Evolutionary conservation across 2,888 invertebrate species (phyloP).

Genomic region (Acrobasis repandana): DNA sequence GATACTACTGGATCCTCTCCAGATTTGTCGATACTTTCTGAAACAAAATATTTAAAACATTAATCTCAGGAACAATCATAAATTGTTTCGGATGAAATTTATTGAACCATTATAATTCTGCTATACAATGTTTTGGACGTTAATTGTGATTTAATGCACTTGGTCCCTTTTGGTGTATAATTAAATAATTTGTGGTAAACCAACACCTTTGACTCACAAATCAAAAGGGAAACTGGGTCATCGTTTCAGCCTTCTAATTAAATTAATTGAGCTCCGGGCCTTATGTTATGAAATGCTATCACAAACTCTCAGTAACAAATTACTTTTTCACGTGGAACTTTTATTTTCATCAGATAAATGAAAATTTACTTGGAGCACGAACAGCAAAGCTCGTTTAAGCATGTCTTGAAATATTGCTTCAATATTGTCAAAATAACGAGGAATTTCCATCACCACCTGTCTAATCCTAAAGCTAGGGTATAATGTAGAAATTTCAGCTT

Average conservation of each 20-base stretch:
- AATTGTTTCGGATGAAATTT: slow-evolving; percentile 18
- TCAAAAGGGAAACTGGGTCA: slow-evolving; percentile 16
- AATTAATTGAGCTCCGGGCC: not conserved
- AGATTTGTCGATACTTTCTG: slow-evolving; percentile 77
- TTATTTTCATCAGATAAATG: slow-evolving; percentile 18
- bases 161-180: not conserved
- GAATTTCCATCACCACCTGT: slow-evolving; percentile 29
- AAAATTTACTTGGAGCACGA: slow-evolving; percentile 1
- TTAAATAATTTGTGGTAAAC: slow-evolving; percentile 13
- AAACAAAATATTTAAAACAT: slow-evolving; percentile 51
- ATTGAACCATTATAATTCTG: slow-evolving; percentile 4
- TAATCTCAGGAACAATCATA: not conserved
- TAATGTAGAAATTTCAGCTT: slow-evolving; percentile 21
- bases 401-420: slow-evolving; percentile 25
- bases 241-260: slow-evolving; percentile 4
- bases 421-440: slow-evolving; percentile 33
- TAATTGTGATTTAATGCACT: slow-evolving; percentile 16
- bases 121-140: not conserved
- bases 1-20: slow-evolving; percentile 73
- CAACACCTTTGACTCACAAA: slow-evolving; percentile 15
- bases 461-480: slow-evolving; percentile 20
- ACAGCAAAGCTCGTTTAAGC: not conserved
- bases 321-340: slow-evolving; percentile 8
- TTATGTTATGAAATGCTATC: slow-evolving; percentile 4
- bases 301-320: slow-evolving; percentile 4